These are phyloP conservation scores for Andrena flavipes DNA, from an alignment of 2,888 invertebrate species.

Conservation along the genomic window DNA sequence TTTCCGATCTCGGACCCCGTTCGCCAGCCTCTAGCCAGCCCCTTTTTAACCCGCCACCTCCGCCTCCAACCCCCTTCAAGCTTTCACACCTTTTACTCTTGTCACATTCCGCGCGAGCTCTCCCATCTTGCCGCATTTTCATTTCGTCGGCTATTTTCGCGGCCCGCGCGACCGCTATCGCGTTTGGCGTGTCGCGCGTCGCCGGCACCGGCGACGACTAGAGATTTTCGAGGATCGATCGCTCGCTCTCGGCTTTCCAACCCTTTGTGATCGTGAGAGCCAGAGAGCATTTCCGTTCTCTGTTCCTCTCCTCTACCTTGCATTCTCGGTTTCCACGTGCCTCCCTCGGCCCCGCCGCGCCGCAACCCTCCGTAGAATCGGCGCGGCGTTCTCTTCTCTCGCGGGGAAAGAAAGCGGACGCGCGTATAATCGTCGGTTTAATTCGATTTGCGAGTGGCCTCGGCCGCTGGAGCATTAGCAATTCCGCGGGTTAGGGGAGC, in stretches of 20 bases:
- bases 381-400: slow-evolving; percentile 29
- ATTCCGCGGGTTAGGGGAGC: slow-evolving; percentile 23
- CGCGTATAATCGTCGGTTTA: slow-evolving; percentile 48
- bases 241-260: background rate
- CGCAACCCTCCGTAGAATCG: background rate
- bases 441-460: slow-evolving; percentile 49
- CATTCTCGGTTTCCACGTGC: background rate
- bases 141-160: slow-evolving; percentile 18
- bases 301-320: background rate
- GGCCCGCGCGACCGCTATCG: background rate
- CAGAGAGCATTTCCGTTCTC: background rate
- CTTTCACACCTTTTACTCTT: slow-evolving; percentile 35
- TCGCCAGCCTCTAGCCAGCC: slow-evolving; percentile 50
- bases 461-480: slow-evolving; percentile 39
- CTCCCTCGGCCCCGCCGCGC: too few species aligned
- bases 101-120: slow-evolving; percentile 50
- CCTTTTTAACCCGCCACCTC: slow-evolving; percentile 43
- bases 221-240: slow-evolving; percentile 40
- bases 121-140: slow-evolving; percentile 42
- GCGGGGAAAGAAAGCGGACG: slow-evolving; percentile 44
- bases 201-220: background rate
- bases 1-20: slow-evolving; percentile 76
- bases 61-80: slow-evolving; percentile 3
- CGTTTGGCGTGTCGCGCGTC: background rate
- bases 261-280: slow-evolving; percentile 6